These are phyloP conservation scores for Podarcis muralis DNA, from an alignment of 2,113 vertebrate genomes.

Conservation along the genomic window DNA sequence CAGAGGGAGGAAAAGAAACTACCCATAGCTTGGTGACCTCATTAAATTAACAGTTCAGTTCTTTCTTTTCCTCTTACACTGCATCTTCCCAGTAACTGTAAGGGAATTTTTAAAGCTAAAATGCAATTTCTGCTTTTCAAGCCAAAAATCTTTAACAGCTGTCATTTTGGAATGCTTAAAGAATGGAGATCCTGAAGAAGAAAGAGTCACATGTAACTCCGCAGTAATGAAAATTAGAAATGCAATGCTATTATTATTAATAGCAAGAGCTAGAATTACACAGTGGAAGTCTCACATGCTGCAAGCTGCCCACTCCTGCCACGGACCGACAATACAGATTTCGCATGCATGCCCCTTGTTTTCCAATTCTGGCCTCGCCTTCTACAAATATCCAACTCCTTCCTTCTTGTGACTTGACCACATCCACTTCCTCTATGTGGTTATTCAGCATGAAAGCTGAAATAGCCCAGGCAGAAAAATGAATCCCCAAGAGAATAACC, in stretches of 20 bases:
- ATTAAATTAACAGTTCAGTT: slow-evolving; percentile 8
- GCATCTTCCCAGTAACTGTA: slow-evolving; percentile 8
- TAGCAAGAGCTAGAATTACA: background rate
- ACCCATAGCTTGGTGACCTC: background rate
- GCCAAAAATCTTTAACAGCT: background rate
- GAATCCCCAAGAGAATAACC: background rate
- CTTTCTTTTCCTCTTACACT: background rate
- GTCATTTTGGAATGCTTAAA: background rate
- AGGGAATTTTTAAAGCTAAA: background rate
- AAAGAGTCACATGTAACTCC: background rate
- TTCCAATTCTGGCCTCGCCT: background rate
- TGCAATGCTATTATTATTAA: background rate
- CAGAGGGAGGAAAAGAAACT: background rate
- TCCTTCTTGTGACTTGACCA: slow-evolving; percentile 7
- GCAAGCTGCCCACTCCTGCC: background rate
- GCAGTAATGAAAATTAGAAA: background rate
- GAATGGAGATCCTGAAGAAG: background rate
- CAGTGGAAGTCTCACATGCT: background rate
- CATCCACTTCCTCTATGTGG: slow-evolving; percentile 28
- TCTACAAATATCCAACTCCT: slow-evolving; percentile 15
- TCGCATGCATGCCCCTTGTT: background rate
- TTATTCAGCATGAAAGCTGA: slow-evolving; percentile 50
- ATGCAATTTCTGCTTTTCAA: background rate
- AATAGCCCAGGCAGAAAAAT: slow-evolving; percentile 4
- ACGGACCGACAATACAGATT: background rate